These are phyloP conservation scores for Triplophysa yarkandensis DNA, from an alignment of 2,797 vertebrate species.

Conservation along the genomic window DNA sequence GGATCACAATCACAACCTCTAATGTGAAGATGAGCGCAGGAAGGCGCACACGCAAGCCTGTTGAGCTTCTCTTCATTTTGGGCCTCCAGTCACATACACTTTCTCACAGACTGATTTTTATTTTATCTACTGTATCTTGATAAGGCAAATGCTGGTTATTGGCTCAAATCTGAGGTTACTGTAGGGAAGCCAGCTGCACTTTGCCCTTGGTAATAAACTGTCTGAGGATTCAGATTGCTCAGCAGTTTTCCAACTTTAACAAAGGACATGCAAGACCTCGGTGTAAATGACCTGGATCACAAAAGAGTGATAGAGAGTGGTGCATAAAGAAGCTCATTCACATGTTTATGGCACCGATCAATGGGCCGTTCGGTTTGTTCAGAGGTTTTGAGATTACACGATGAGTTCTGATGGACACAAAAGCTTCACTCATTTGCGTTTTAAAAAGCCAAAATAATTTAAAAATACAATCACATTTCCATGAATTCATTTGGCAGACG, in stretches of 20 bases:
- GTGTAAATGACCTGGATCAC: neutral
- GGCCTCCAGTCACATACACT: neutral
- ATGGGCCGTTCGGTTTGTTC: neutral
- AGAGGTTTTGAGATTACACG: neutral
- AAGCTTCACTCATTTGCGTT: neutral
- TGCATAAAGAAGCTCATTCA: constrained; percentile 6
- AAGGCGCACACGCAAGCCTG: constrained; percentile 66
- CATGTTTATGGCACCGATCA: constrained; percentile 10
- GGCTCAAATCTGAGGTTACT: constrained; percentile 34
- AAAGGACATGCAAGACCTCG: constrained; percentile 19
- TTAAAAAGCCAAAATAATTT: neutral
- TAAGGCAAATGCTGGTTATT: constrained; percentile 62
- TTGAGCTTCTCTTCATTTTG: constrained; percentile 67
- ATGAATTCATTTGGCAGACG: too few species aligned
- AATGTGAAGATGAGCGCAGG: constrained; percentile 74
- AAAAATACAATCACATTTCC: too few species aligned
- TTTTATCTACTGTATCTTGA: constrained; percentile 56
- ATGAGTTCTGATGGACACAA: constrained; percentile 5
- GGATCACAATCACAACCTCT: constrained; percentile 69
- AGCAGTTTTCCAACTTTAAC: constrained; percentile 46
- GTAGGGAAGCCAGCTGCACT: constrained; percentile 61
- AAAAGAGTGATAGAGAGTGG: neutral
- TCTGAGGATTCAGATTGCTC: constrained; percentile 40
- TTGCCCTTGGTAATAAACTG: constrained; percentile 62
- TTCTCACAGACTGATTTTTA: constrained; percentile 42